Conservation (phyloP, 2,888 invertebrate genomes). For the Tinea trinotella region DNA sequence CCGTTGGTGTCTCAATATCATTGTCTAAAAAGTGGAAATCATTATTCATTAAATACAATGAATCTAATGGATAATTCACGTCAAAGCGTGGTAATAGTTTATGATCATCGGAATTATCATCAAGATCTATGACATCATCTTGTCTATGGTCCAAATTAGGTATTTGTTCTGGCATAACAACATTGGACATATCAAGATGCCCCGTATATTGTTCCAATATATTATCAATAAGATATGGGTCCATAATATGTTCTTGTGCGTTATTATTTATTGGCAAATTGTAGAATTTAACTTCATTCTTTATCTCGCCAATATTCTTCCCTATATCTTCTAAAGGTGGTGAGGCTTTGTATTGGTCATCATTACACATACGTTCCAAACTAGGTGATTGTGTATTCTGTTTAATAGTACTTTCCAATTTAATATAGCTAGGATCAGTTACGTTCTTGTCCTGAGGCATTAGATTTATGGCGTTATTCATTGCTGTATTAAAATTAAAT, state of each 20-base stretch:
- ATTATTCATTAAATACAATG: slow-evolving; percentile 57
- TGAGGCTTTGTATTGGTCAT: slow-evolving; percentile 59
- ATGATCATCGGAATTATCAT: slow-evolving; percentile 62
- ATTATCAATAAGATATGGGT: slow-evolving; percentile 58
- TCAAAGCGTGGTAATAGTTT: slow-evolving; percentile 56
- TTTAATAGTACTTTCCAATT: slow-evolving; percentile 58
- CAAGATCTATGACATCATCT: slow-evolving; percentile 61
- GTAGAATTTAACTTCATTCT: slow-evolving; percentile 62
- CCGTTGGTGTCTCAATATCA: slow-evolving; percentile 38
- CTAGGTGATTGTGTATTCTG: slow-evolving; percentile 63
- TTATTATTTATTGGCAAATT: slow-evolving; percentile 44
- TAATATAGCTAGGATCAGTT: slow-evolving; percentile 61
- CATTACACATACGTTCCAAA: slow-evolving; percentile 58
- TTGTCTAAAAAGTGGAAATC: slow-evolving; percentile 61
- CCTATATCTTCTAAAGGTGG: slow-evolving; percentile 58
- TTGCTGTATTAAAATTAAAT: slow-evolving; percentile 55
- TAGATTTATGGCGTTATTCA: slow-evolving; percentile 48
- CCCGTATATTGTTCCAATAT: slow-evolving; percentile 53
- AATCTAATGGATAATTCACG: slow-evolving; percentile 57
- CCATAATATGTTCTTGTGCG: slow-evolving; percentile 45
- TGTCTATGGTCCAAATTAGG: slow-evolving; percentile 38
- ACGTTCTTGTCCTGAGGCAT: slow-evolving; percentile 53
- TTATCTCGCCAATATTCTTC: slow-evolving; percentile 58
- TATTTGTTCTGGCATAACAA: slow-evolving; percentile 43
- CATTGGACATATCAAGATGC: slow-evolving; percentile 48